Evolutionary conservation across 2,888 invertebrate genomes (phyloP).

Genomic region (Gastrophysa polygoni): DNA sequence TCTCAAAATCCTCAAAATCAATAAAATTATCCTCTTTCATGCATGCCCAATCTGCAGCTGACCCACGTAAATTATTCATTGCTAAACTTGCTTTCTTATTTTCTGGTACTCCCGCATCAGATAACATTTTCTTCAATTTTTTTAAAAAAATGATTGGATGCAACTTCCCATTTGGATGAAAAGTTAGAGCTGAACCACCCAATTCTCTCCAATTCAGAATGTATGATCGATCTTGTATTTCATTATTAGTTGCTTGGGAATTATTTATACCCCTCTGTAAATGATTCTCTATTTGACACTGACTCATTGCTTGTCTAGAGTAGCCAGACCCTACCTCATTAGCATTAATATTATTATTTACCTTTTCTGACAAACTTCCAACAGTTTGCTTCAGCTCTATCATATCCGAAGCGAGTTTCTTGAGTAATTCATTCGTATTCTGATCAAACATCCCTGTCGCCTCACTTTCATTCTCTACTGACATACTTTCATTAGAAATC

Average conservation of each 20-base stretch:
- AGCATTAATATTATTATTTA: no score
- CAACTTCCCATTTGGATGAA: conserved; percentile 12
- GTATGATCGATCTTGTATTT: background rate
- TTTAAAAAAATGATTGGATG: conserved; percentile 9
- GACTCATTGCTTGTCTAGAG: no score
- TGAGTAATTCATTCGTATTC: no score
- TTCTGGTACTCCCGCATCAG: conserved; percentile 12
- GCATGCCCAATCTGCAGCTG: background rate
- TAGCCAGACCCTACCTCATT: no score
- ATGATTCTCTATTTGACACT: no score
- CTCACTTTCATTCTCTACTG: no score
- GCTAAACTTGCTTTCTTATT: background rate
- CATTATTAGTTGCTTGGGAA: background rate
- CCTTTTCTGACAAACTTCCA: no score
- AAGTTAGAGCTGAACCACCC: background rate
- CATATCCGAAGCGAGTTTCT: no score
- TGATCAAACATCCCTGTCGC: no score
- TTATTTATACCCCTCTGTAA: background rate
- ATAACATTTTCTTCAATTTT: conserved; percentile 11
- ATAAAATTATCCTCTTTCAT: background rate
- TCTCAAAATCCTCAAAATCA: background rate
- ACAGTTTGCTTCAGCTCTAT: no score
- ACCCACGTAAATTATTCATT: background rate
- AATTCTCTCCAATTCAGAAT: conserved; percentile 12
- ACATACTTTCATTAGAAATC: no score